Percentiles rank a stretch among this genome's conserved stretches.
Conservation (phyloP, 2,113 vertebrate genomes). For the Sceloporus tristichus region DNA sequence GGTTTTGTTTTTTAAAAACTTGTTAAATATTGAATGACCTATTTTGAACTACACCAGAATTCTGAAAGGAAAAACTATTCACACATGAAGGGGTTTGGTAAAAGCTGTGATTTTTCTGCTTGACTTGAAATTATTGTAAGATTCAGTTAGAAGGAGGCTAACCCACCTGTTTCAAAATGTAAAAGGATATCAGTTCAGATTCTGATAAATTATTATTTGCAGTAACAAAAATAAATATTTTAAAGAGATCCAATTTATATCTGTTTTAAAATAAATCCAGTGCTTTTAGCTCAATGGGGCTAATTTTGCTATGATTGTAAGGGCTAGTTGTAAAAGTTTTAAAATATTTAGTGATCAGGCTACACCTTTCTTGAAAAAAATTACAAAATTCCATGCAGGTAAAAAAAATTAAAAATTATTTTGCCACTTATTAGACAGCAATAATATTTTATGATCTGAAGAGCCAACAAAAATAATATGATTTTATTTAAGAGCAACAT, state of each 20-base stretch:
- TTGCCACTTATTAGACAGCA: slow-evolving; percentile 39
- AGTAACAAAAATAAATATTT: slow-evolving; percentile 43
- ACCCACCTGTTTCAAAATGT: slow-evolving; percentile 75
- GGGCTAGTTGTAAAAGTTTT: slow-evolving; percentile 37
- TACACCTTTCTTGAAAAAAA: slow-evolving; percentile 2
- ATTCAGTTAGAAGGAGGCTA: slow-evolving; percentile 77
- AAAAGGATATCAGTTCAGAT: slow-evolving; percentile 69
- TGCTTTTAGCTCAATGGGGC: slow-evolving; percentile 33
- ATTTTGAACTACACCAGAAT: slow-evolving; percentile 75
- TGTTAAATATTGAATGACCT: slow-evolving; percentile 78
- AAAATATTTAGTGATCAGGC: slow-evolving; percentile 1
- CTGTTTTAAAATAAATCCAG: not conserved
- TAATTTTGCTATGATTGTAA: slow-evolving; percentile 56
- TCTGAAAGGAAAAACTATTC: slow-evolving; percentile 80
- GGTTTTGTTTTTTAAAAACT: slow-evolving; percentile 55
- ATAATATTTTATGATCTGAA: slow-evolving; percentile 23
- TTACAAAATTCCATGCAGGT: slow-evolving; percentile 23
- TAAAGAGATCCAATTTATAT: not conserved
- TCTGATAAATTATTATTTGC: slow-evolving; percentile 55
- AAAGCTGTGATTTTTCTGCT: slow-evolving; percentile 81
- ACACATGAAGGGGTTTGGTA: slow-evolving; percentile 74
- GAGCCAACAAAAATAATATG: slow-evolving; percentile 20
- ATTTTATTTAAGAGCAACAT: slow-evolving; percentile 44
- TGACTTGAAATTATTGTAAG: slow-evolving; percentile 75
- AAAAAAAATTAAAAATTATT: slow-evolving; percentile 33